Conservation (phyloP, 2,888 invertebrate genomes). For the Nymphalis polychloros region DNA sequence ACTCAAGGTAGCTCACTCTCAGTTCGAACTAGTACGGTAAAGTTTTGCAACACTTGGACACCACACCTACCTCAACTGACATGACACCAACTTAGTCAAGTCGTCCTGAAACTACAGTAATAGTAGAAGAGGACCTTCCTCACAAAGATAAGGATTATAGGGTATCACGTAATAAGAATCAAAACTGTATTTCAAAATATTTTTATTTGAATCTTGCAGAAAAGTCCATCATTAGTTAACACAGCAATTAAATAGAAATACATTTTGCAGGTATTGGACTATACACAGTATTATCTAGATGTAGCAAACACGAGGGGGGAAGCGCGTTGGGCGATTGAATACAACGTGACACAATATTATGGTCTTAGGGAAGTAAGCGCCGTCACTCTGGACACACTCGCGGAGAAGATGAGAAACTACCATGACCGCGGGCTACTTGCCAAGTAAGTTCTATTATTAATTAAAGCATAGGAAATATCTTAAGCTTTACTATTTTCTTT, state of each 20-base stretch:
- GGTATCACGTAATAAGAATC: too few relatives aligned
- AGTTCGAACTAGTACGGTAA: too few relatives aligned
- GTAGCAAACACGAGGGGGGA: slow-evolving; percentile 86
- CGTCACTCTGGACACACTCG: slow-evolving; percentile 88
- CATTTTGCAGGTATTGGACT: slow-evolving; percentile 88
- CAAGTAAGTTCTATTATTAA: slow-evolving; percentile 81
- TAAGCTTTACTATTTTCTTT: too few relatives aligned
- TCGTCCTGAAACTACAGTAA: too few relatives aligned
- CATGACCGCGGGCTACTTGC: slow-evolving; percentile 86
- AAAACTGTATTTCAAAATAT: too few relatives aligned
- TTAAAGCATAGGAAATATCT: too few relatives aligned
- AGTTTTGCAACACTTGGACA: too few relatives aligned
- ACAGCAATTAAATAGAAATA: background rate
- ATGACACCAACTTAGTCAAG: too few relatives aligned
- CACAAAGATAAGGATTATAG: too few relatives aligned
- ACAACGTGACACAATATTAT: slow-evolving; percentile 93
- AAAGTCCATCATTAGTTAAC: background rate
- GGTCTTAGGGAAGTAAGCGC: slow-evolving; percentile 90
- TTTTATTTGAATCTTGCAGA: background rate
- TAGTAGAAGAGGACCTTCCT: too few relatives aligned
- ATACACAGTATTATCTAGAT: slow-evolving; percentile 95
- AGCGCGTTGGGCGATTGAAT: slow-evolving; percentile 91
- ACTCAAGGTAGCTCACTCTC: too few relatives aligned
- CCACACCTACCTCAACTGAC: too few relatives aligned
- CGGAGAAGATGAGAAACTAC: slow-evolving; percentile 88